Percentiles rank a stretch among this genome's conserved stretches.
Conservation (phyloP, 1,140 invertebrate genomes). For the Eumeta japonica region DNA sequence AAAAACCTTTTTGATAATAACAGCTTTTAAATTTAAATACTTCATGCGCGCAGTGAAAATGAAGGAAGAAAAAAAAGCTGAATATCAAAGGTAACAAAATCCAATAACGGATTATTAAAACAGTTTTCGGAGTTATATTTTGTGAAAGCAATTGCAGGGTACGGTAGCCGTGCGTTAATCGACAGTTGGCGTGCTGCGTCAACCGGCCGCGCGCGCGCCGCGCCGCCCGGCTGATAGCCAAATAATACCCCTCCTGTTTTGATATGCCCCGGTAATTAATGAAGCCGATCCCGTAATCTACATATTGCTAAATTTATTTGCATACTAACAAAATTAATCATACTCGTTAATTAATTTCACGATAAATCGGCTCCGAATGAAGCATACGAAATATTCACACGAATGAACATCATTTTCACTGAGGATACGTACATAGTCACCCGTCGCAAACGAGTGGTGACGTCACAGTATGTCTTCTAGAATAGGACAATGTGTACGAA, state of each 20-base stretch:
- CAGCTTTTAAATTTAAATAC: neutral
- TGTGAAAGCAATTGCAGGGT: no score
- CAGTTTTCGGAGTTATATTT: neutral
- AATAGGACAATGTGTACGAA: no score
- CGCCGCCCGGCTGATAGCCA: no score
- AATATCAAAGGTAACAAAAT: neutral
- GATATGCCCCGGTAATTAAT: slow-evolving; percentile 1
- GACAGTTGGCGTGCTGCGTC: neutral
- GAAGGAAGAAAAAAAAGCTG: neutral
- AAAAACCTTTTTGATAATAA: neutral
- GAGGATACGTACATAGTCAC: no score
- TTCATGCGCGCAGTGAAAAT: neutral
- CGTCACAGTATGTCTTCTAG: no score
- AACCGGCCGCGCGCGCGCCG: no score
- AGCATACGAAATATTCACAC: neutral
- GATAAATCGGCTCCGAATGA: neutral
- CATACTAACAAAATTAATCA: neutral
- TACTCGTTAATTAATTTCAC: neutral
- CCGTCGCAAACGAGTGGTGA: no score
- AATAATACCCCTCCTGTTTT: neutral
- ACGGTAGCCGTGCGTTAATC: no score
- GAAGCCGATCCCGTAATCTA: neutral
- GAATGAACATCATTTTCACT: no score
- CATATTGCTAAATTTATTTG: neutral
- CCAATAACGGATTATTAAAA: neutral